Percentiles rank a stretch among this genome's conserved stretches.
These are phyloP conservation scores for Lithophane semibrunnea DNA, from an alignment of 2,888 invertebrate species.

Conservation along the genomic window DNA sequence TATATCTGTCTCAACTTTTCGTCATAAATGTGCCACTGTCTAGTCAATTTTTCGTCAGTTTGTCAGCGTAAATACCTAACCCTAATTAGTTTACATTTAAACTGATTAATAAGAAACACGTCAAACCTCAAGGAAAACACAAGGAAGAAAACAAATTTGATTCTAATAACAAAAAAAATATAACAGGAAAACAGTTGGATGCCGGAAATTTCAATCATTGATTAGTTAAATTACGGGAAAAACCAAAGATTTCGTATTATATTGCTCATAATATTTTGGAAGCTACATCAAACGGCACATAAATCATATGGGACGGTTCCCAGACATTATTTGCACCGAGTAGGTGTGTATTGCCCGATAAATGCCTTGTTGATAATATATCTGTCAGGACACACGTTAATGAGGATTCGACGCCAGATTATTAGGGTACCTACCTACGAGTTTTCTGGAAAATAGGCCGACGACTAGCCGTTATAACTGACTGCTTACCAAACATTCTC, in stretches of 20 bases:
- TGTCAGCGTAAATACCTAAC: slow-evolving; percentile 26
- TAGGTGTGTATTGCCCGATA: slow-evolving; percentile 68
- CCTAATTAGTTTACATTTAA: slow-evolving; percentile 39
- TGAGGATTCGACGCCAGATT: slow-evolving; percentile 75
- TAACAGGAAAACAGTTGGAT: slow-evolving; percentile 19
- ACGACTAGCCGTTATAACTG: slow-evolving; percentile 42
- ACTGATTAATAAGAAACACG: not conserved
- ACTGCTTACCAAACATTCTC: slow-evolving; percentile 25
- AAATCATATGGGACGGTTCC: slow-evolving; percentile 70
- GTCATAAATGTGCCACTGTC: slow-evolving; percentile 52
- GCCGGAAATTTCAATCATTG: slow-evolving; percentile 37
- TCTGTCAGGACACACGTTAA: slow-evolving; percentile 79
- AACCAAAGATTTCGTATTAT: slow-evolving; percentile 27
- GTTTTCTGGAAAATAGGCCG: slow-evolving; percentile 71
- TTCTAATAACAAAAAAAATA: not conserved
- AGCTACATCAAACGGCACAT: slow-evolving; percentile 73
- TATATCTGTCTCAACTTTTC: slow-evolving; percentile 51
- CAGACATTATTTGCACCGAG: slow-evolving; percentile 53
- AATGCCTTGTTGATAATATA: slow-evolving; percentile 76
- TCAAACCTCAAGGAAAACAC: not conserved
- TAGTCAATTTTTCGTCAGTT: slow-evolving; percentile 45
- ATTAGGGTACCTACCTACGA: slow-evolving; percentile 66
- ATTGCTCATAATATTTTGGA: slow-evolving; percentile 63
- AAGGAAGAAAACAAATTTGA: not conserved
- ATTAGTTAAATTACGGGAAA: slow-evolving; percentile 26